Percentiles rank a stretch among this genome's conserved stretches.
phyloP scores from a whole-genome alignment of 2,888 invertebrate species.

The Aphodius sticticus region DNA sequence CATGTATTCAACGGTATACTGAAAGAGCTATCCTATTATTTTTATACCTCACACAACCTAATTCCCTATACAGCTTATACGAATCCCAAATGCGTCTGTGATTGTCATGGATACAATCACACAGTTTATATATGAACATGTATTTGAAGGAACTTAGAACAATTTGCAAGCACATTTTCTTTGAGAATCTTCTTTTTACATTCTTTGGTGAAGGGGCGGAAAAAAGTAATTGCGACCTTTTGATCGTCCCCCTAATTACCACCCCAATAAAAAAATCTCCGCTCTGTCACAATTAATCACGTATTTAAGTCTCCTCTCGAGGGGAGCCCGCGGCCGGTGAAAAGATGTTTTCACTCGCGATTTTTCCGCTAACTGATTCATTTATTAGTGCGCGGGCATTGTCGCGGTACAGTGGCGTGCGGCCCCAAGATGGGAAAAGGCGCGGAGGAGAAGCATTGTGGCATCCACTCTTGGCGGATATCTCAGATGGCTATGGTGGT shows the following conservation, averaged over 20 bases:
- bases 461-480: neutral
- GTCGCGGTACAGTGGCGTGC: neutral
- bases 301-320: neutral
- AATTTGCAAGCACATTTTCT: too few relatives aligned
- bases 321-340: neutral
- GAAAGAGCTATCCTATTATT: too few relatives aligned
- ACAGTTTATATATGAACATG: too few relatives aligned
- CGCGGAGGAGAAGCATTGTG: neutral
- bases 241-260: neutral
- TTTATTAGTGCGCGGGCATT: neutral
- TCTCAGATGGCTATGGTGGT: neutral
- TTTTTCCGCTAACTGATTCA: conserved; percentile 4
- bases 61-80: too few relatives aligned
- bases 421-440: neutral
- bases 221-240: neutral
- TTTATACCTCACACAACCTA: too few relatives aligned
- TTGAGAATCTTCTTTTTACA: too few relatives aligned
- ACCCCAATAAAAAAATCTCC: neutral
- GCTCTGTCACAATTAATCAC: conserved; percentile 4
- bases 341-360: neutral
- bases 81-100: too few relatives aligned
- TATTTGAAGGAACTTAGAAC: too few relatives aligned
- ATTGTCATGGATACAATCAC: too few relatives aligned
- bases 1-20: too few relatives aligned
- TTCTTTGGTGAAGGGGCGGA: too few relatives aligned